These are phyloP conservation scores for Gopherus evgoodei DNA, from an alignment of 2,113 vertebrate genomes.

Conservation along the genomic window DNA sequence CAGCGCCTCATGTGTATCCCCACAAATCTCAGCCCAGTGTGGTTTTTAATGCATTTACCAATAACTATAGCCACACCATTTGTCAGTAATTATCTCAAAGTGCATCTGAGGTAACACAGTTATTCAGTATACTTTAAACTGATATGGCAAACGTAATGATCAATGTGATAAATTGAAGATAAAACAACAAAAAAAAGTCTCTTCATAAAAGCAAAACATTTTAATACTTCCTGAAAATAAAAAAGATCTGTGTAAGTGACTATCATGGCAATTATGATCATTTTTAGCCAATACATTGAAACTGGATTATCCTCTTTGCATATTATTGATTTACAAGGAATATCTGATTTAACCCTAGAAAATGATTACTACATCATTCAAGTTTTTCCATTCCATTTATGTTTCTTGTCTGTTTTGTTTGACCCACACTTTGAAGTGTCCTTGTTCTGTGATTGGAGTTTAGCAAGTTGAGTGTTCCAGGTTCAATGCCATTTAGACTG, in stretches of 20 bases:
- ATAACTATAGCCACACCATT: not conserved
- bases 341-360: not conserved
- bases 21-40: not conserved
- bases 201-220: not conserved
- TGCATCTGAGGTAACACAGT: not conserved
- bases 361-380: slow-evolving; percentile 45
- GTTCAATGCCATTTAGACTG: slow-evolving; percentile 46
- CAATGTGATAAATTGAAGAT: too few species aligned
- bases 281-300: slow-evolving; percentile 43
- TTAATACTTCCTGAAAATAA: not conserved
- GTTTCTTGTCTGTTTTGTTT: slow-evolving; percentile 48
- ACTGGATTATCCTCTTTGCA: not conserved
- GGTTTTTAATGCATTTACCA: not conserved
- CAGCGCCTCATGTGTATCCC: not conserved
- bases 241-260: not conserved
- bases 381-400: slow-evolving; percentile 58
- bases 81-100: not conserved
- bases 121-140: not conserved
- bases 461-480: slow-evolving; percentile 48
- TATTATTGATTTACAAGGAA: not conserved
- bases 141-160: not conserved
- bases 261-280: slow-evolving; percentile 22
- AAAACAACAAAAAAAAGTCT: not conserved
- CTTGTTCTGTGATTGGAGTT: slow-evolving; percentile 38
- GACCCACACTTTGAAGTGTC: not conserved